Percentiles rank a stretch among this genome's conserved stretches.
phyloP scores from a whole-genome alignment of 2,888 invertebrate genomes.

The Callimorpha dominula region DNA sequence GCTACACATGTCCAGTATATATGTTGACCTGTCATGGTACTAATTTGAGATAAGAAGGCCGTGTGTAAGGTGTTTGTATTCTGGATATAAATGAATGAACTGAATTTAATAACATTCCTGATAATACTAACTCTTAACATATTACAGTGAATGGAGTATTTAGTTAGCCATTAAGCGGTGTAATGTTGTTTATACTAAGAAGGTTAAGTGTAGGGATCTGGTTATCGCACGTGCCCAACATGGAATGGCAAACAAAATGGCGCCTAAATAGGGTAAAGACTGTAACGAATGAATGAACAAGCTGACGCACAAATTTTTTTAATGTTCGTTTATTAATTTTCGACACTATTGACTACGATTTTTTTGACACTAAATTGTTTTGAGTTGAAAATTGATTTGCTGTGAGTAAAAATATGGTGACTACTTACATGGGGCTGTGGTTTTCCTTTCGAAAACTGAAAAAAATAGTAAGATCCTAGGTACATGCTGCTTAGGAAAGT shows the following conservation, averaged over 20 bases:
- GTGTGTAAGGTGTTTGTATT: neutral
- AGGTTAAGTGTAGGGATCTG: constrained; percentile 15
- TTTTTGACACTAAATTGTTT: too few species aligned
- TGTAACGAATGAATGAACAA: neutral
- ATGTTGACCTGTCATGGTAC: too few species aligned
- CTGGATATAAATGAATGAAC: neutral
- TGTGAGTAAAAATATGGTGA: too few species aligned
- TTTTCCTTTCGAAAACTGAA: too few species aligned
- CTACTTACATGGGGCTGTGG: too few species aligned
- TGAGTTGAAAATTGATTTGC: too few species aligned
- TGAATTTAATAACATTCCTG: constrained; percentile 11
- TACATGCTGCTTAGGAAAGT: too few species aligned
- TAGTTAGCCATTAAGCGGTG: constrained; percentile 25
- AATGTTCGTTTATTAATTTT: too few species aligned
- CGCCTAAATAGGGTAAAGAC: constrained; percentile 22
- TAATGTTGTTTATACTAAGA: constrained; percentile 29
- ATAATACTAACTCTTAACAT: constrained; percentile 16
- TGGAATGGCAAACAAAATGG: constrained; percentile 32
- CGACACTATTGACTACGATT: too few species aligned
- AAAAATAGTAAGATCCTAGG: too few species aligned
- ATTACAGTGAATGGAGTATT: constrained; percentile 21
- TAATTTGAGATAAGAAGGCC: too few species aligned
- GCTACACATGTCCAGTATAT: too few species aligned
- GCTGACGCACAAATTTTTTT: neutral
- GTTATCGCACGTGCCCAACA: constrained; percentile 25